Base-by-base conservation (phyloP, 2,797 vertebrate species). In the Clarias fuscus region DNA sequence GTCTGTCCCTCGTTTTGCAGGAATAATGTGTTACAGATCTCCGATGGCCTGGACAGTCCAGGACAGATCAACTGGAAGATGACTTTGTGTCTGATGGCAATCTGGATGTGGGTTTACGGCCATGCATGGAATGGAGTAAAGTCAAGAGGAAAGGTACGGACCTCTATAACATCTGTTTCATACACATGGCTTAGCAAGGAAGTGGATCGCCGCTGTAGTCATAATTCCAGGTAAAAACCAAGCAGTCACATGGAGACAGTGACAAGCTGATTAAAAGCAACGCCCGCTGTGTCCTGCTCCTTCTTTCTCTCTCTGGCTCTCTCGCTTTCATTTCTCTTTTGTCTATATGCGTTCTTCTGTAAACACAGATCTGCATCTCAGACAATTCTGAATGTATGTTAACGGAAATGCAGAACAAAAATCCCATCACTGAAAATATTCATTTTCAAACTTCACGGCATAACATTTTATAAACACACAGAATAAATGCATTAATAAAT, bases 41-140 rank as follows among this genome's bases (percentile, higher is more conserved):
- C 98, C 0, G 91, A 94, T 0, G 97, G 97, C 14, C 91, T 99
- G 89, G 96, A 96, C 0, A 87, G 96, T 18, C 92, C 96, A 0
- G 97, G 98, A 0, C 82, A 88, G 33, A 94, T 99, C 48, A 97
- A 98, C 94, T 98, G 98, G 98, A 96, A 98, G 92, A 92, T 99
- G 90, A 93, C 95, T 77, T 90, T 99, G 88, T 99, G 98, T 92
- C 94, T 99, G 91, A 80, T 98, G 88, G 95, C 95, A 14, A 97
- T 97, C 86, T 99, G 98, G 98, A 81, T 98, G 4, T 89, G 98
- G 86, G 97, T 99, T 88, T 99, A 99, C 92, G 99, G 99, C 95
- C 99, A 97, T 43, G 97, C 98, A 86, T 99, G 98, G 98, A 99
- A 99, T 89, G 98, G 97, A 24, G 97, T 99, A 93, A 99, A 97